Evolutionary conservation across 2,888 invertebrate genomes (phyloP), one percentile per base, ranked within the genome.

Genomic region (Archips xylosteana): DNA sequence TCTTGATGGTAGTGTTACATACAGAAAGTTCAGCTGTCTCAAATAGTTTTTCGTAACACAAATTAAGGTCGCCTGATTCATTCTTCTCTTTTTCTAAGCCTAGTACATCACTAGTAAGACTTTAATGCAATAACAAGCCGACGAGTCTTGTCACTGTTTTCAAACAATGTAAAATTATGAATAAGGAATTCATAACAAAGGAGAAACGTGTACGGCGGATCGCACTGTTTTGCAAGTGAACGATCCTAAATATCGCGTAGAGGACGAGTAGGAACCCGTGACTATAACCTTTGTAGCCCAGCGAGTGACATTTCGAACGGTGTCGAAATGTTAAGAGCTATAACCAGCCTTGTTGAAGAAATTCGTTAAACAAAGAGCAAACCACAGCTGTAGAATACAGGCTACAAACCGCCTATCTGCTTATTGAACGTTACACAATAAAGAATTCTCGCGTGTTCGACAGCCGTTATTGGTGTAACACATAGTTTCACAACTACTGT

Each of bases 251-350:
- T 77, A 79, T 75, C 76, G 80, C 76, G 77, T 76, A 80, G 82
- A 82, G 81, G 82, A 80, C 81, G 79, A 79, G 70, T 45, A 39
- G 15, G 42, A 71, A 77, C 76, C 76, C 74, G 78, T 65, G 68
- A 61, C 54, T 45, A 13, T 81, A 85, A 85, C 86, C 87, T 87
- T 86, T 85, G 75, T 72, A 65, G 77, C 71, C 77, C 78, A 74
- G 73, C 73, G 69, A 71, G 76, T 84, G 84, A 79, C 82, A 86
- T 85, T 85, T 85, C 79, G 79, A 80, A 36, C 54, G n/a, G 64
- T 74, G 49, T 65, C 60, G 74, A 70, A 75, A 75, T 71, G 77
- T 79, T 81, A 80, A 77, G 72, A 76, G 69, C 76, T 78, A 75
- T 70, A 76, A 78, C 77, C 76, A 78, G 78, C 75, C 78, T 76